Conservation (phyloP, 1,140 invertebrate species). For the Drosophila malerkotliana region DNA sequence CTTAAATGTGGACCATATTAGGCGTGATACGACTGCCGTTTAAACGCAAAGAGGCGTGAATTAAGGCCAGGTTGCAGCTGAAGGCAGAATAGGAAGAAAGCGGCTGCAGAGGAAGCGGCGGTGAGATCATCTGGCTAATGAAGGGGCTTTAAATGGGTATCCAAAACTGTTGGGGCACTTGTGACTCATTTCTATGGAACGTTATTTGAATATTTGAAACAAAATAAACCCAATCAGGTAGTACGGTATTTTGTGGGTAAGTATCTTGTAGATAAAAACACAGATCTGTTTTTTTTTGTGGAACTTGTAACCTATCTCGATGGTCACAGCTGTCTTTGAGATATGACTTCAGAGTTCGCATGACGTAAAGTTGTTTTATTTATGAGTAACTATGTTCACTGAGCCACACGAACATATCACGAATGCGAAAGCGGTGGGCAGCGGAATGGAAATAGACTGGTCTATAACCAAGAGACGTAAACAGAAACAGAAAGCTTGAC, state of each 20-base stretch:
- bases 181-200: not conserved
- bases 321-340: constrained; percentile 21
- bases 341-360: constrained; percentile 58
- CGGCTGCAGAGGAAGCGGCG: constrained; percentile 4
- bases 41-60: constrained; percentile 63
- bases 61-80: constrained; percentile 67
- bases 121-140: constrained; percentile 37
- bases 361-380: constrained; percentile 64
- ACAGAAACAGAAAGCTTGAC: constrained; percentile 43
- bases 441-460: constrained; percentile 34
- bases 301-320: not conserved
- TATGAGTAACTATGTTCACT: constrained; percentile 61
- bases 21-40: constrained; percentile 61
- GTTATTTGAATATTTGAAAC: not conserved
- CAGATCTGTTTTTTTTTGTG: no score
- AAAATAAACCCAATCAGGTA: not conserved
- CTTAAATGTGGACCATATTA: constrained; percentile 59
- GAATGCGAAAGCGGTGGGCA: constrained; percentile 52
- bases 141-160: constrained; percentile 1
- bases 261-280: no score
- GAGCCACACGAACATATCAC: constrained; percentile 54
- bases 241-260: no score
- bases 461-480: constrained; percentile 22
- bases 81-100: constrained; percentile 23
- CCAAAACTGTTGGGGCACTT: not conserved